Base-by-base conservation (phyloP, 2,888 invertebrate species). In the Camptogramma bilineatum region DNA sequence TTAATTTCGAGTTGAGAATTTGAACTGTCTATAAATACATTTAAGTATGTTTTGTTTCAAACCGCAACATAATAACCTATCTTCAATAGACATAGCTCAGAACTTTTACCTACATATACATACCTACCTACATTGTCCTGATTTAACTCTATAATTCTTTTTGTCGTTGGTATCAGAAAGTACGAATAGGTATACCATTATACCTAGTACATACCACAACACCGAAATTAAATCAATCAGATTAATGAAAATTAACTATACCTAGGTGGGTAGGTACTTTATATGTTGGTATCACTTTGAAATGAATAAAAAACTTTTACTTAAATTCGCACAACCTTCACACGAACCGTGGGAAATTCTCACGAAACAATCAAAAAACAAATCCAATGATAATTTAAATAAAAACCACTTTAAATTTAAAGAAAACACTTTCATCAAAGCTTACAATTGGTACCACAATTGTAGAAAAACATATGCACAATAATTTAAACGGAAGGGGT, bases 381-480 rank as follows among this genome's bases (percentile, higher is more conserved):
- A 73, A 69, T 56, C 28, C 54, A 51, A 42, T 44, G 31, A 51
- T 71, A 74, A 71, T 74, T 75, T 68, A 65, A 66, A 72, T 73
- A 54, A 52, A 65, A 74, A 72, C 76, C 80, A 80, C 82, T 85
- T 75, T 73, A 78, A 67, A 70, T 78, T 75, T 75, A 72, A 73
- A 69, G 77, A 81, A 81, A 80, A 78, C 80, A 82, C 74, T 81
- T 21, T 18, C 84, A 84, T 74, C 76, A 73, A 73, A 80, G 75
- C 72, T 74, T 64, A 39, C 59, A 73, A 78, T 71, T 73, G 73
- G 75, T 69, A 72, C 73, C 68, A 57, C 71, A 67, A 84, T 84
- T 88, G 80, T 79, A 82, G 80, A 78, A 79, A 86, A 90, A 88
- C 88, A 89, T 86, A 87, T 86, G 86, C 82, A 75, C 72, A 75